Percentiles rank a stretch among this genome's conserved stretches.
These are phyloP conservation scores for Virgularia gustaviana DNA, from an alignment of 92 coral and sea anemone species.

Conservation along the genomic window DNA sequence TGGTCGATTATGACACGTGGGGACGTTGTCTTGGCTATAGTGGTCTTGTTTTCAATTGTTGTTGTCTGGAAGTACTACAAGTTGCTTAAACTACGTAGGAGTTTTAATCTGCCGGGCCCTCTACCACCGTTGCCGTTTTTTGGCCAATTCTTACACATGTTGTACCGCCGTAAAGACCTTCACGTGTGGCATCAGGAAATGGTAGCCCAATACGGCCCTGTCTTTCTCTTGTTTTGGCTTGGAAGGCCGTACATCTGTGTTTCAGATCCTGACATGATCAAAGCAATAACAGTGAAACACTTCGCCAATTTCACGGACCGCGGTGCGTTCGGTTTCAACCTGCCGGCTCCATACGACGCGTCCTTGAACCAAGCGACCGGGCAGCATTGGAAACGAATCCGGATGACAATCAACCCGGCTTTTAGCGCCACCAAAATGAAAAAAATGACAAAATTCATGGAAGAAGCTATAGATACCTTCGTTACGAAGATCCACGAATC, in stretches of 20 bases:
- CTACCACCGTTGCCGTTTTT: not conserved
- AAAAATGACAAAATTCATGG: conserved; percentile 63
- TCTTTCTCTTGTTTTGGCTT: conserved; percentile 37
- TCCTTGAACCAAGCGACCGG: conserved; percentile 53
- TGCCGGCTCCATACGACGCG: conserved; percentile 58
- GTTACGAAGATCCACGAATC: conserved; percentile 43
- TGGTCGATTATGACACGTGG: not conserved
- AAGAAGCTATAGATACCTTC: conserved; percentile 53
- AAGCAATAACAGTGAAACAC: conserved; percentile 54
- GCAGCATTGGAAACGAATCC: conserved; percentile 67
- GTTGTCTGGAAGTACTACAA: not conserved
- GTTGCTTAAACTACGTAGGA: not conserved
- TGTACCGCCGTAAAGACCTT: not conserved
- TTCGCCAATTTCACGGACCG: conserved; percentile 60
- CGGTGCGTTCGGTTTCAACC: conserved; percentile 12
- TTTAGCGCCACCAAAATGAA: conserved; percentile 64
- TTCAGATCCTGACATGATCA: conserved; percentile 60
- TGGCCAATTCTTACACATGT: conserved; percentile 1
- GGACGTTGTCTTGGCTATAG: not conserved
- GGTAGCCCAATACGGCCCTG: conserved; percentile 54
- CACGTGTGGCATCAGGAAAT: conserved; percentile 4
- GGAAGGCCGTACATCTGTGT: conserved; percentile 38
- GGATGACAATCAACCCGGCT: conserved; percentile 58
- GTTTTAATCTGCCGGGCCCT: not conserved
- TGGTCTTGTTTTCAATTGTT: not conserved